These are phyloP conservation scores for Aulostomus chinensis DNA, from an alignment of 2,797 vertebrate species.

Conservation along the genomic window DNA sequence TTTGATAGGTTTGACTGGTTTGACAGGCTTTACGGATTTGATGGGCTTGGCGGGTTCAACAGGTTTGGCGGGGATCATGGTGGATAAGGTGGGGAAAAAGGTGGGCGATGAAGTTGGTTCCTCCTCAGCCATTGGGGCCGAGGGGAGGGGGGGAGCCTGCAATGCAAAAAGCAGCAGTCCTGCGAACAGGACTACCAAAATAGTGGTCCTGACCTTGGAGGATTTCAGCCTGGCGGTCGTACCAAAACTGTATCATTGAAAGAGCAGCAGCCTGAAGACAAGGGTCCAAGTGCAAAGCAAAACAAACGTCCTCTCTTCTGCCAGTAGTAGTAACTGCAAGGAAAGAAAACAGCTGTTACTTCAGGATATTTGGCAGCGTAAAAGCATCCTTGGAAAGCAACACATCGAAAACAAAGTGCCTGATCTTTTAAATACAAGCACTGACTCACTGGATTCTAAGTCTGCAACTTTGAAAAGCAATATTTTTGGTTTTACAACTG, in stretches of 20 bases:
- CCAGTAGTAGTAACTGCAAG: conserved; percentile 37
- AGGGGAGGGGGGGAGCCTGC: conserved; percentile 83
- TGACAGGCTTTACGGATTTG: too few species aligned
- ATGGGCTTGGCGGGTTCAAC: too few species aligned
- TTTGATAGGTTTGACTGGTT: too few species aligned
- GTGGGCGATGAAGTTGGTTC: conserved; percentile 37
- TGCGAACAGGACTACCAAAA: conserved; percentile 89
- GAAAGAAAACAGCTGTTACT: conserved; percentile 35
- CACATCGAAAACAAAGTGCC: too few species aligned
- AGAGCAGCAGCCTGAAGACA: conserved; percentile 60
- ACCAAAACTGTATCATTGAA: conserved; percentile 74
- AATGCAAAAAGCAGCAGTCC: conserved; percentile 86
- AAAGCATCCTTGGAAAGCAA: too few species aligned
- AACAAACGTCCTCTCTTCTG: conserved; percentile 33
- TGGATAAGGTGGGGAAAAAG: conserved; percentile 38
- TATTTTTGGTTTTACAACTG: too few species aligned
- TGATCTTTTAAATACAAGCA: too few species aligned
- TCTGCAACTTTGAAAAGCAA: too few species aligned
- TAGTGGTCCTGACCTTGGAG: conserved; percentile 79
- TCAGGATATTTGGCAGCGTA: too few species aligned
- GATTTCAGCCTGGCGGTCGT: conserved; percentile 80
- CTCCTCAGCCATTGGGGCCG: conserved; percentile 67
- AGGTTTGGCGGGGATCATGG: too few species aligned
- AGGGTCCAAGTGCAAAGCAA: conserved; percentile 38
- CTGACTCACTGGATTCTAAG: too few species aligned